Evolutionary conservation across 1,140 invertebrate genomes (phyloP), one percentile per base, ranked within the genome.

Genomic region (Procambarus virginalis): DNA sequence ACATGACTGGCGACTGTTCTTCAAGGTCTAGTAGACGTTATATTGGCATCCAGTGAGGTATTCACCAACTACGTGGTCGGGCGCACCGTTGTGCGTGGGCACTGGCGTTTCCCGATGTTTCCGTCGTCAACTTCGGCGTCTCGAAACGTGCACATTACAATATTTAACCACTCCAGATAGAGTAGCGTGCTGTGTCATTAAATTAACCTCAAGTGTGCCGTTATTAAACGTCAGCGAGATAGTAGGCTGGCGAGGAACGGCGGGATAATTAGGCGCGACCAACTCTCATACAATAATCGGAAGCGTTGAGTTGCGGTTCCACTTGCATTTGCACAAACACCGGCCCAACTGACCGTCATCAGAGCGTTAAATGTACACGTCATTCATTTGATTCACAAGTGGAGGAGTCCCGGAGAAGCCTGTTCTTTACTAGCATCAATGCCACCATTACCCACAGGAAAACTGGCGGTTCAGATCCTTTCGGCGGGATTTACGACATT

Each of bases 351-450:
- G 78, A 46, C 68, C 86, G 81, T 87, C 86, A 87, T 73, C 60
- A 45, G 78, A 87, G 86, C 86, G 86, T 87, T 87, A 87, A 87
- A 87, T 87, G 77, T 87, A 87, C 86, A 87, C 86, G 86, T 87
- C 86, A 80, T 87, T 87, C 86, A 87, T 80, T 73, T 87, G 86
- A 81, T 87, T 80, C 86, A 73, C 60, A 87, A 87, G 22, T 70
- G 60, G 77, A 73, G 75, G 46, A 80, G 48, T 22, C 78, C 60
- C n/a, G 46, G 77, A 34, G 48, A 51, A 81, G 20, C 60, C 46
- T 70, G 34, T 73, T 87, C 76, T 87, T 87, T 75, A 81, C 64
- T 55, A 45, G 86, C 78, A 87, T 48, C 60, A 70, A 22, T 87
- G 77, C 78, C 76, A 58, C 77, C 77, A 87, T 87, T 87, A 87